Conservation (phyloP, 1,140 invertebrate genomes). For the Piezodorus guildinii region DNA sequence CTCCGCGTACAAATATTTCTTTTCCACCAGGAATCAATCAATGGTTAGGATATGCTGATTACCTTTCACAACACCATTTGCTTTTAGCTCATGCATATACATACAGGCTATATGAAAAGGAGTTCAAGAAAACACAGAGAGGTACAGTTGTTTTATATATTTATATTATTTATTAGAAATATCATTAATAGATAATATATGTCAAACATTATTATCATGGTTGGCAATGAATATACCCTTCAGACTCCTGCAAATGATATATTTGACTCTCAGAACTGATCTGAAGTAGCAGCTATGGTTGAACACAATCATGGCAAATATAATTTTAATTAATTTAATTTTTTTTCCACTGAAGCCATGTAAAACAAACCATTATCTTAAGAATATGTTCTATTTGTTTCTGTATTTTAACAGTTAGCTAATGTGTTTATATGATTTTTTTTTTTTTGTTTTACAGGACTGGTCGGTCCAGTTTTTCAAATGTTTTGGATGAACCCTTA, state of each 20-base stretch:
- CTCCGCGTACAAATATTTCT: constrained; percentile 26
- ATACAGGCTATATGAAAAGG: constrained; percentile 35
- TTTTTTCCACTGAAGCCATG: too few relatives aligned
- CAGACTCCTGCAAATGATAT: too few relatives aligned
- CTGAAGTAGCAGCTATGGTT: too few relatives aligned
- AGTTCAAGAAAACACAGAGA: constrained; percentile 33
- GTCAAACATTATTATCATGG: too few relatives aligned
- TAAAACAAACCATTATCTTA: too few relatives aligned
- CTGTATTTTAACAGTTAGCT: too few relatives aligned
- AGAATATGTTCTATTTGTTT: neutral
- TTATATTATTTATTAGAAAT: neutral
- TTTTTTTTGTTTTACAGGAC: neutral
- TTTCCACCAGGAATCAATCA: constrained; percentile 27
- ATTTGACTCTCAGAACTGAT: too few relatives aligned
- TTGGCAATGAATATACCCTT: too few relatives aligned
- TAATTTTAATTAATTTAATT: too few relatives aligned
- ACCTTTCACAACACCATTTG: constrained; percentile 35
- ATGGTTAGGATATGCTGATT: constrained; percentile 31
- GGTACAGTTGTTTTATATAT: constrained; percentile 29
- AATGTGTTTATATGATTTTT: neutral
- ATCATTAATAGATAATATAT: too few relatives aligned
- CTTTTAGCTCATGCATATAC: constrained; percentile 36
- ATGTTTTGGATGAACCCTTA: constrained; percentile 37
- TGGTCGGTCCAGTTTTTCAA: constrained; percentile 40
- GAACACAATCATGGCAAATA: too few relatives aligned